A percentile compares a stretch with the other conserved stretches of the same genome.
Conservation (phyloP, 1,140 invertebrate genomes). For the Apis laboriosa region DNA sequence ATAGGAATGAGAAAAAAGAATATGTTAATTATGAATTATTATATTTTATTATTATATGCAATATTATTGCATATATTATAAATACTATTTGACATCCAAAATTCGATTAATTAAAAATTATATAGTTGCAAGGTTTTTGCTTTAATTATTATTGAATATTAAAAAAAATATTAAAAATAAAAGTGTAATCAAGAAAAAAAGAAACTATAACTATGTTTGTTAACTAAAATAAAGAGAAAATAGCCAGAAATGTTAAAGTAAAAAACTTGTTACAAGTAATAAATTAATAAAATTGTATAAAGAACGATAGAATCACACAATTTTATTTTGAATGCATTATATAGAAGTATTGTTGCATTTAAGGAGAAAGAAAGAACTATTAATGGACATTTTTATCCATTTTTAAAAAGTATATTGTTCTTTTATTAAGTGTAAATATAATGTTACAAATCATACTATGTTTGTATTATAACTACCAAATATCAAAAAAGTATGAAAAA, state of each 20-base stretch:
- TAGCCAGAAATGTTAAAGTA: slow-evolving; percentile 32
- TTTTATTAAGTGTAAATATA: slow-evolving; percentile 17
- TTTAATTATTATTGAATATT: background rate
- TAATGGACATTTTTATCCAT: slow-evolving; percentile 31
- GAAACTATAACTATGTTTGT: slow-evolving; percentile 42
- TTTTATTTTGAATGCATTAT: slow-evolving; percentile 32
- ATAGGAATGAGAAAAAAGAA: slow-evolving; percentile 40
- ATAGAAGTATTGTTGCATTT: slow-evolving; percentile 42
- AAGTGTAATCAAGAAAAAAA: slow-evolving; percentile 18
- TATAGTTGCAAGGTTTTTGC: slow-evolving; percentile 5
- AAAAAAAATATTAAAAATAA: background rate
- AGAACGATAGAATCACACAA: slow-evolving; percentile 17
- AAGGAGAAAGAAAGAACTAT: slow-evolving; percentile 20
- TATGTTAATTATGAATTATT: slow-evolving; percentile 56
- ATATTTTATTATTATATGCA: slow-evolving; percentile 59
- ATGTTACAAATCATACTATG: slow-evolving; percentile 31
- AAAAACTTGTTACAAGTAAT: slow-evolving; percentile 43
- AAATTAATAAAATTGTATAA: slow-evolving; percentile 18
- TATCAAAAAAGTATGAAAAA: slow-evolving; percentile 29
- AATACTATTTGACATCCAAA: background rate
- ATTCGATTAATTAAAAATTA: slow-evolving; percentile 27
- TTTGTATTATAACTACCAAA: slow-evolving; percentile 38
- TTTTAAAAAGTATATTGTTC: slow-evolving; percentile 27
- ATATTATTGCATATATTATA: slow-evolving; percentile 39
- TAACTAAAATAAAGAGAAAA: slow-evolving; percentile 41